Percentiles rank a stretch among this genome's conserved stretches.
Evolutionary conservation across 2,888 invertebrate genomes (phyloP).

Genomic region (Petrophora chlorosata): DNA sequence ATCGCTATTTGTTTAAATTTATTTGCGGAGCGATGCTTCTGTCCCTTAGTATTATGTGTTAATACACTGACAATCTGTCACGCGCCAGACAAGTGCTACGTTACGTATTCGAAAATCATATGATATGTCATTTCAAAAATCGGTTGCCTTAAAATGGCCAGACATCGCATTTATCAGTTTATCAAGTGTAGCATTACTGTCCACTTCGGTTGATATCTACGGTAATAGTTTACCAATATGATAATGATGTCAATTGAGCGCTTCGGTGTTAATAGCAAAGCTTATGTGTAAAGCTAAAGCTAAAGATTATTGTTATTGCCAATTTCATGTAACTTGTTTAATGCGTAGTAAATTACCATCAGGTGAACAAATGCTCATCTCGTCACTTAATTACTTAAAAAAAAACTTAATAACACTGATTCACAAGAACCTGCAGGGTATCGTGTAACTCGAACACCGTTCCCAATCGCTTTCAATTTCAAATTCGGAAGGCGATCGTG

Average conservation of each 20-base stretch:
- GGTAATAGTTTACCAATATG: slow-evolving; percentile 12
- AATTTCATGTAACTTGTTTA: slow-evolving; percentile 6
- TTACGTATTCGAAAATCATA: neutral
- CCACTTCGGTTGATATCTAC: slow-evolving; percentile 13
- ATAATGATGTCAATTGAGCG: slow-evolving; percentile 10
- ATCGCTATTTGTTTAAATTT: no score
- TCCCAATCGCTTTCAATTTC: no score
- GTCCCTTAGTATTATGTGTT: no score
- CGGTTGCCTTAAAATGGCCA: slow-evolving; percentile 14
- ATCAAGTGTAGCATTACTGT: slow-evolving; percentile 14
- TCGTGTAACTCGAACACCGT: no score
- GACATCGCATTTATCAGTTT: slow-evolving; percentile 13
- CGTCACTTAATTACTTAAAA: no score
- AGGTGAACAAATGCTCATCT: no score
- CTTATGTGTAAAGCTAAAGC: no score
- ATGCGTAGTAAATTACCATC: slow-evolving; percentile 11
- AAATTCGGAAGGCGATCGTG: no score
- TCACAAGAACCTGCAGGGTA: no score
- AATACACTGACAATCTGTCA: neutral
- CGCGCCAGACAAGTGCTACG: neutral
- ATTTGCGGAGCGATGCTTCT: no score
- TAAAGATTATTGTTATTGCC: no score
- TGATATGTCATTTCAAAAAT: neutral
- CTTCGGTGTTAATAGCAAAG: slow-evolving; percentile 9
- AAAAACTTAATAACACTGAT: no score